Base-by-base conservation (phyloP, 1,140 invertebrate genomes). In the Bombus confusus region DNA sequence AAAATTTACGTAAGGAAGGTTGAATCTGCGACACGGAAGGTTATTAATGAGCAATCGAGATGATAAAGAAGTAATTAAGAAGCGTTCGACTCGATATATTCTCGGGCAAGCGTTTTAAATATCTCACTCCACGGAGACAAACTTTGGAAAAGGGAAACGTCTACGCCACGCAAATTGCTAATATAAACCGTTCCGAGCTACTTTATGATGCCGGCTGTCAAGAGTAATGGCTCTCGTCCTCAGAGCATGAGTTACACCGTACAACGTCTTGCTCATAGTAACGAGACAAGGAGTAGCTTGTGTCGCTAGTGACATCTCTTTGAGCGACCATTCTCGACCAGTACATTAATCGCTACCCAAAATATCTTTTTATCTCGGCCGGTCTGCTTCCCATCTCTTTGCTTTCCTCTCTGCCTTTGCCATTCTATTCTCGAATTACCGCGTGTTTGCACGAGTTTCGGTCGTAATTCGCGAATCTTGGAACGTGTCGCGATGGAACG, bases 351-450 rank as follows among this genome's bases (percentile, higher is more conserved):
- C 34, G 34, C 52, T 3, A 59, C 37, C 75, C 66, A 59, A 72
- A 71, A 84, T n/a, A 71, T 79, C 76, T 52, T 80, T 79, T 62
- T 79, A 77, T 52, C 76, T 79, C 82, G 28, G n/a, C 18, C 25
- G n/a, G 52, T 9, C 22, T 37, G 39, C 69, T 73, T 73, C 41
- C 34, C 41, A 43, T 31, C 47, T 52, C 41, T 47, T 1, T 52
- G 59, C 47, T 39, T 22, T 39, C 25, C 28, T 12, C 66, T 18
- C 85, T 88, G 82, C 82, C 88, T 86, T 88, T 85, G 78, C 66
- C 80, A 47, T 82, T 88, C 69, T 80, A 85, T 88, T 88, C 80
- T 83, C 80, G 83, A 88, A 75, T 43, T 57, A 77, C 57, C 82
- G n/a, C 57, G 52, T 69, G 75, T 47, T 41, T 75, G 52, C 66